phyloP scores from a whole-genome alignment of 1,140 invertebrate species.

The Platorchestia sp. region DNA sequence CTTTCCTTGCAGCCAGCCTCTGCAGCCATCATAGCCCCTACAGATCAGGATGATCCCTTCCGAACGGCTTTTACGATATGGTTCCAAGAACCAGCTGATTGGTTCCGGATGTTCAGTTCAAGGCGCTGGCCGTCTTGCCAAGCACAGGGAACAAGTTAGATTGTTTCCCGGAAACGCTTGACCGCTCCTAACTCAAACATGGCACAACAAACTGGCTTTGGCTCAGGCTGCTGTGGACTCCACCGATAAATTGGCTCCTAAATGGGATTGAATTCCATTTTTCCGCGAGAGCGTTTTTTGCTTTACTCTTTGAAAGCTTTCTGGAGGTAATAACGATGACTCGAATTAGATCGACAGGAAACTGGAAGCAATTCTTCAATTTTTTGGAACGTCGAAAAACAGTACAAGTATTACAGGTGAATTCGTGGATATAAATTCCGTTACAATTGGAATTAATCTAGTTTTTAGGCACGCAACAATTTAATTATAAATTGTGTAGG shows the following conservation, averaged over 20 bases:
- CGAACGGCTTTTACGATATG: not conserved
- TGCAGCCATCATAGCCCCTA: not conserved
- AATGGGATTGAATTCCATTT: not conserved
- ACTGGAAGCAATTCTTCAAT: not conserved
- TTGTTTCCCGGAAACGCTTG: slow-evolving; percentile 25
- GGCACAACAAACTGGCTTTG: not conserved
- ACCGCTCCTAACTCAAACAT: not conserved
- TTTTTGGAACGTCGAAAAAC: not conserved
- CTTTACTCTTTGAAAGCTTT: not conserved
- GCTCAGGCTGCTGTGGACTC: not conserved
- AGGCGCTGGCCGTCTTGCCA: not conserved
- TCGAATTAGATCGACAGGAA: not conserved
- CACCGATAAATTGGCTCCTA: not conserved
- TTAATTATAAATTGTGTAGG: too few species aligned
- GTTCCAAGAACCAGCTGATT: slow-evolving; percentile 18
- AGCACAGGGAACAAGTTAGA: not conserved
- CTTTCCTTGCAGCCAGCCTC: not conserved
- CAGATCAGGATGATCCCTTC: not conserved
- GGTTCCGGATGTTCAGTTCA: not conserved
- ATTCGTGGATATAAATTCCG: not conserved
- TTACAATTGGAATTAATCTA: too few species aligned
- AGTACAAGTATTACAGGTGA: not conserved
- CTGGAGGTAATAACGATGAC: not conserved
- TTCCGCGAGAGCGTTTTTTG: not conserved
- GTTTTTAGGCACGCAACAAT: too few species aligned